Base-by-base conservation (phyloP, 2,888 invertebrate species). In the Syrista parreyssii region DNA sequence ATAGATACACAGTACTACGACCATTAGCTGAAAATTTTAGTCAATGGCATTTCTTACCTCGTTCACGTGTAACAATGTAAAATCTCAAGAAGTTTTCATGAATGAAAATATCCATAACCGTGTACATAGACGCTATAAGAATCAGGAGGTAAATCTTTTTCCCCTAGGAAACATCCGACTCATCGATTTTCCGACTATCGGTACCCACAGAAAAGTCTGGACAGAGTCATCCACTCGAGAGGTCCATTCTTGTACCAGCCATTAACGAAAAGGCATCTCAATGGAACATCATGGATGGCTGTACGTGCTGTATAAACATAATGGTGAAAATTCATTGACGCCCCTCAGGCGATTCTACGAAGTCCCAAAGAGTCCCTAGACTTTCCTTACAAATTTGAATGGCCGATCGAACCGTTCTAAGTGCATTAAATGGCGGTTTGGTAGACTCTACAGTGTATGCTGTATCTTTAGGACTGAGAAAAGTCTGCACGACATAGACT, bases 301-400 rank as follows among this genome's bases (percentile, higher is more conserved):
- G 71, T 71, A 71, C 12, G 32, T 31, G 32, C 71, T 55, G 55
- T 55, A 55, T 23, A 55, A 55, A 69, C 75, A 69, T 40, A 73
- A 75, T 75, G 34, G 36, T 75, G 68, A 75, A 68, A 78, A 75
- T 78, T 78, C 78, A 78, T 78, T 75, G 75, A 78, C 75, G 68
- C 34, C 31, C 71, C 71, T 33, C 71, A 6, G 71, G 31, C 71
- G 31, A 32, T 71, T 71, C 71, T 71, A 71, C 71, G 71, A 71
- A 55, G 55, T 55, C 55, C 55, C 15, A 15, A 55, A 55, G 55
- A 23, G 55, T 71, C 33, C 71, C n/a, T 74, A 74, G 34, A 36
- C 15, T 30, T 35, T 33, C 35, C 35, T 33, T 69, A 32, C 33
- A 69, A 35, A 33, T 15, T 23, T 75, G 35, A 78, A 78, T 78